Conservation (phyloP, 2,797 vertebrate species). For the Scolopax bukidnonensis region DNA sequence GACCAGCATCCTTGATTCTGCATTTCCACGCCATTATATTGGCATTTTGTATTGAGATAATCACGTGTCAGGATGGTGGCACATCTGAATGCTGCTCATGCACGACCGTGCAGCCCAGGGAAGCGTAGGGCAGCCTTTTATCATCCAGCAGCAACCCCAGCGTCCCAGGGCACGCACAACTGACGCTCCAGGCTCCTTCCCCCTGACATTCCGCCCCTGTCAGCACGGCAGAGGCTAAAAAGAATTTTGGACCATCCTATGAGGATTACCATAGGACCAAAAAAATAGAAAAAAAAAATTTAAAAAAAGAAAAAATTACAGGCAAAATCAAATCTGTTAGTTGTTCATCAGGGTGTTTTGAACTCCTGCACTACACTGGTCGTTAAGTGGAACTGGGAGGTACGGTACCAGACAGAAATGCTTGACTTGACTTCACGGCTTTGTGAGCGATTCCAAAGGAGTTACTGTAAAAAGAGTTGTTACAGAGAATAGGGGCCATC, state of each 20-base stretch:
- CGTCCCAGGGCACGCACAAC: neutral
- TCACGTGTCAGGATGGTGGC: slow-evolving; percentile 13
- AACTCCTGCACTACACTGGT: neutral
- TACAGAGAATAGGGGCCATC: neutral
- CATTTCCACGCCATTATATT: slow-evolving; percentile 17
- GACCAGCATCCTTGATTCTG: slow-evolving; percentile 19
- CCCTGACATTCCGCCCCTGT: neutral
- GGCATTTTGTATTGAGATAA: slow-evolving; percentile 13
- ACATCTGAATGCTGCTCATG: slow-evolving; percentile 27
- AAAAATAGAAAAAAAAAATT: neutral
- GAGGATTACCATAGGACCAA: neutral
- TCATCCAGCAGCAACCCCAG: slow-evolving; percentile 23
- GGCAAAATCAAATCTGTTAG: neutral
- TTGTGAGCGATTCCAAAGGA: neutral
- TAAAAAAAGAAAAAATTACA: neutral
- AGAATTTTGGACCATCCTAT: neutral
- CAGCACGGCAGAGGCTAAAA: neutral
- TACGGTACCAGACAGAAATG: neutral
- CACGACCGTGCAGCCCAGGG: neutral
- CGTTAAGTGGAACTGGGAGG: neutral
- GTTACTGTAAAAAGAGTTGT: neutral
- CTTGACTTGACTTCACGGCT: neutral
- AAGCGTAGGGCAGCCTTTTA: neutral
- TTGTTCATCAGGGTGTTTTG: neutral
- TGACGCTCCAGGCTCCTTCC: neutral